A percentile compares a stretch with the other conserved stretches of the same genome.
phyloP scores from a whole-genome alignment of 2,113 vertebrate genomes.

The Takifugu flavidus region DNA sequence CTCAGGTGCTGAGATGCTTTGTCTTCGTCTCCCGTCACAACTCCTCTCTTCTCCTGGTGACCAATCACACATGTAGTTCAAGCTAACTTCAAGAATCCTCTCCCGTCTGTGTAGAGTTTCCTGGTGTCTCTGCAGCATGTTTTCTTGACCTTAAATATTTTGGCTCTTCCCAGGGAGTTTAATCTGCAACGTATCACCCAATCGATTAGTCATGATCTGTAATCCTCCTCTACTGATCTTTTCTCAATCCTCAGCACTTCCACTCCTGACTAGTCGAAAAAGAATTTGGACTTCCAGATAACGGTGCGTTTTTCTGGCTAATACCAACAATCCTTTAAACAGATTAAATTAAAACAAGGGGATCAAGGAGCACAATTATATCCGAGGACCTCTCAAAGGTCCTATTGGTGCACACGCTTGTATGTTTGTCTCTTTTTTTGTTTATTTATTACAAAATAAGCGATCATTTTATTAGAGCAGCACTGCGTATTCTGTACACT shows the following conservation, averaged over 20 bases:
- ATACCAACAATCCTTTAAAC: too few relatives aligned
- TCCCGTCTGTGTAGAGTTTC: conserved; percentile 29
- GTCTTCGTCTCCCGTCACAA: conserved; percentile 23
- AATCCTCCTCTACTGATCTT: too few relatives aligned
- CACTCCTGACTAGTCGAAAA: conserved; percentile 5
- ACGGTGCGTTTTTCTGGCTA: conserved; percentile 17
- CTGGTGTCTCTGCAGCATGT: conserved; percentile 13
- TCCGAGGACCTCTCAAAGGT: too few relatives aligned
- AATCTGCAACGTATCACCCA: too few relatives aligned
- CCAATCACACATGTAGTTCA: conserved; percentile 5
- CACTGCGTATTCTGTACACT: conserved; percentile 55
- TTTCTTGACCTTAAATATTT: conserved; percentile 17
- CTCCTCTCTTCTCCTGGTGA: conserved; percentile 7
- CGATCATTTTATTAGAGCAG: conserved; percentile 51
- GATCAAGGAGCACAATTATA: too few relatives aligned
- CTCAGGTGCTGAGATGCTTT: conserved; percentile 39
- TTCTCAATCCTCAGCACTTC: too few relatives aligned
- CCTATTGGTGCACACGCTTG: conserved; percentile 4
- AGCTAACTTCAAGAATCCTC: conserved; percentile 20
- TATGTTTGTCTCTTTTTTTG: conserved; percentile 41
- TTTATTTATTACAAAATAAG: conserved; percentile 67
- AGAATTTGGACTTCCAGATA: conserved; percentile 12
- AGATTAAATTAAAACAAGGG: too few relatives aligned
- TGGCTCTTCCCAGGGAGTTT: too few relatives aligned
- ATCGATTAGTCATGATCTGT: too few relatives aligned